Evolutionary conservation across 2,797 vertebrate species (phyloP), one percentile per base, ranked within the genome.

Genomic region (Halcyon smyrnensis): DNA sequence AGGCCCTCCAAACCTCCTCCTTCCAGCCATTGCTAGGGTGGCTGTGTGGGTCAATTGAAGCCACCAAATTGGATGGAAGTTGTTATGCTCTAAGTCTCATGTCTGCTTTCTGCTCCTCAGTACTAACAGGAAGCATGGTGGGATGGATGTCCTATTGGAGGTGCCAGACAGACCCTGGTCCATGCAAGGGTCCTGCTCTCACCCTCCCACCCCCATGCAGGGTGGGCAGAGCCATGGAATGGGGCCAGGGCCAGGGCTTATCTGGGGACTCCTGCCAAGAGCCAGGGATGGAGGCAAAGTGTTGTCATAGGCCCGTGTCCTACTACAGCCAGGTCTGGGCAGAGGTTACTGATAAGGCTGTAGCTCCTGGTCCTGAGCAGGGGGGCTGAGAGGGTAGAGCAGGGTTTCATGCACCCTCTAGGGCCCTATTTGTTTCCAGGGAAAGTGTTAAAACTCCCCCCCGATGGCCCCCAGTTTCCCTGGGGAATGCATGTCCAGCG

Each of bases 401-500:
- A 78, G 24, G 16, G 9, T 63, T 70, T 15, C 13, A 13, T 57
- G 25, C 20, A 54, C 8, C 8, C 13, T 25, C 18, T 37, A 46
- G 16, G 18, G n/a, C 27, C 32, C 37, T 32, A 45, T 14, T 28
- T 67, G 17, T 10, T 73, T n/a, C 37, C 17, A 50, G 21, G 8
- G 3, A 36, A 67, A 37, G 10, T 15, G 5, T 51, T 16, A 36
- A 67, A 59, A 19, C 15, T 65, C 12, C 12, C 14, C 9, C 5
- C 9, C 4, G 6, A 43, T 57, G 2, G 4, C 7, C 11, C 15
- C 8, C 10, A 9, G 1, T 41, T 19, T 2, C 12, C 14, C 11
- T 3, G 8, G 20, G 21, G 8, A 48, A 37, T 4, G 0, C 28
- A 32, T 36, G 11, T 17, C 34, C 1, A 0, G 0, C 8, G 68